Conservation (phyloP, 2,113 vertebrate genomes). For the Mixornis gularis region DNA sequence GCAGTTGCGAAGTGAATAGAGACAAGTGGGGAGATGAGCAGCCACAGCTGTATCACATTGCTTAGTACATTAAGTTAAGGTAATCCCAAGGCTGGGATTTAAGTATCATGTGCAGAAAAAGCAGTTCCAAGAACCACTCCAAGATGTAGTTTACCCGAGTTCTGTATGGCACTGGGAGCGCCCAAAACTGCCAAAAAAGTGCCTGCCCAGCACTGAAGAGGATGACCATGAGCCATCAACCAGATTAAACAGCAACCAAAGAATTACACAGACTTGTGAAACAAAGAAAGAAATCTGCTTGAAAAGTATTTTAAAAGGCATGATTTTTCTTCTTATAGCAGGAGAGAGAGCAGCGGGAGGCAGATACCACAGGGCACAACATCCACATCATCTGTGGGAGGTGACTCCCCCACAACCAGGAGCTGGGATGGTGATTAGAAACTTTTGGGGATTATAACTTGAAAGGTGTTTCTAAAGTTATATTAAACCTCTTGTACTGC, state of each 20-base stretch:
- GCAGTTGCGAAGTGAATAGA: neutral
- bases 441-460: neutral
- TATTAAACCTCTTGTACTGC: neutral
- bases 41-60: neutral
- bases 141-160: neutral
- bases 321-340: neutral
- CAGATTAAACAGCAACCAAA: neutral
- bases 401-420: neutral
- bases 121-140: neutral
- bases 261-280: neutral
- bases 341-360: neutral
- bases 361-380: neutral
- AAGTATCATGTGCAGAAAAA: neutral
- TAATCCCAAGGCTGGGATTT: neutral
- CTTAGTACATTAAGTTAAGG: neutral
- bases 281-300: neutral
- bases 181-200: neutral
- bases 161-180: accelerated
- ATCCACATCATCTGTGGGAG: neutral
- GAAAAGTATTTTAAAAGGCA: neutral
- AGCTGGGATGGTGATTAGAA: neutral
- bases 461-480: neutral
- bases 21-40: neutral
- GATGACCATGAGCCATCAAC: neutral
- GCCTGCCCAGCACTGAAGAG: neutral